These are phyloP conservation scores for Strix occidentalis DNA, from an alignment of 2,797 vertebrate species.

Conservation along the genomic window DNA sequence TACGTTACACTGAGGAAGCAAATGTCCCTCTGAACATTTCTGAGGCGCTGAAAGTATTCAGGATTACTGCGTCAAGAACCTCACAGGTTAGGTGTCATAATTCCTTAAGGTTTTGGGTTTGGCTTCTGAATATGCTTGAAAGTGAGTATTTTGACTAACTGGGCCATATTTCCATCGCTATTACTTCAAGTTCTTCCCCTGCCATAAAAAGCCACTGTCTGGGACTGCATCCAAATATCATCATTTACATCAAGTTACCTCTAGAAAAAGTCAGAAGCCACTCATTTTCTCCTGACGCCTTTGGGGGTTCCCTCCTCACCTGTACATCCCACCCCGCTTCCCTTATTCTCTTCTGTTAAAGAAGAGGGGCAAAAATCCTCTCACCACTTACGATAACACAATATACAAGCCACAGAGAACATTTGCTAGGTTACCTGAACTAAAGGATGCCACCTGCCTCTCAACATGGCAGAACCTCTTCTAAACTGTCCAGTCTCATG, in stretches of 20 bases:
- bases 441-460: not conserved
- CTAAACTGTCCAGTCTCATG: not conserved
- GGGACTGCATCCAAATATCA: not conserved
- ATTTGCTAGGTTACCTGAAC: not conserved
- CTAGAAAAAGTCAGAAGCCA: not conserved
- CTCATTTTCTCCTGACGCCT: not conserved
- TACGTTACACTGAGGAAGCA: not conserved
- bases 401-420: not conserved
- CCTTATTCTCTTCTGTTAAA: not conserved
- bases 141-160: not conserved
- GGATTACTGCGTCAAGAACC: not conserved
- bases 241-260: not conserved
- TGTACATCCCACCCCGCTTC: not conserved
- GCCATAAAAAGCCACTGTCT: not conserved
- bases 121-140: not conserved
- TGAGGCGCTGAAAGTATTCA: not conserved
- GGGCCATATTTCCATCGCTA: not conserved
- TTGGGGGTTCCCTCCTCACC: not conserved
- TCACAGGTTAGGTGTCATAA: not conserved
- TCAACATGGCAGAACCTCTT: not conserved
- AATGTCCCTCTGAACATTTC: not conserved
- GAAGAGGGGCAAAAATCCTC: not conserved
- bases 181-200: not conserved
- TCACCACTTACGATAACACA: rapidly evolving
- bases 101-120: not conserved